Evolutionary conservation across 35 echinoderm and acorn worm genomes (phyloP).

Genomic region (Diadema setosum): DNA sequence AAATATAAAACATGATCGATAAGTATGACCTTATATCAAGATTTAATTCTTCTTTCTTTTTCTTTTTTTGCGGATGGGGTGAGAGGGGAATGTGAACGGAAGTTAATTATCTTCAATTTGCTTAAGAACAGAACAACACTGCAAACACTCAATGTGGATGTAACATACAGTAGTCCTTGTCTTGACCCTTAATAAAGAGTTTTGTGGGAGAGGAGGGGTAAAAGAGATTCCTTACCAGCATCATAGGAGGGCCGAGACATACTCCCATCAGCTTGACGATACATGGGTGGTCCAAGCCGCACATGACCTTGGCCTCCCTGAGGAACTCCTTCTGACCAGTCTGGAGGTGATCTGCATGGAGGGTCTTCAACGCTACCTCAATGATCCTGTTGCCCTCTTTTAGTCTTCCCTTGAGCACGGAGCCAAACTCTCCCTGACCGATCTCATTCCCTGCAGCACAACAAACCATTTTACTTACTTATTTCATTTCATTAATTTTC

Average conservation of each 20-base stretch:
- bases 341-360: conserved; percentile 86
- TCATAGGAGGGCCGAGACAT: conserved; percentile 75
- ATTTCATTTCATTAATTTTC: too few relatives aligned
- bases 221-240: not conserved
- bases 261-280: conserved; percentile 89
- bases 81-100: not conserved
- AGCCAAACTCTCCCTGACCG: conserved; percentile 95
- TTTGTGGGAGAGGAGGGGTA: too few relatives aligned
- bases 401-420: conserved; percentile 77
- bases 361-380: conserved; percentile 86
- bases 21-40: too few relatives aligned
- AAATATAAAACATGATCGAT: too few relatives aligned
- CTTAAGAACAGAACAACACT: too few relatives aligned
- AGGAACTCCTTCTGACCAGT: conserved; percentile 89
- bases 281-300: conserved; percentile 78
- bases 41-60: too few relatives aligned
- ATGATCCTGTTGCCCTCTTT: not conserved
- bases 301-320: conserved; percentile 92
- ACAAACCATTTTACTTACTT: too few relatives aligned
- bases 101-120: too few relatives aligned
- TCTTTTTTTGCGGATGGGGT: too few relatives aligned
- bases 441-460: conserved; percentile 88
- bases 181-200: too few relatives aligned
- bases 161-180: too few relatives aligned
- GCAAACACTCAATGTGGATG: too few relatives aligned